phyloP scores from a whole-genome alignment of 2,113 vertebrate species.

The Sciurus niger region DNA sequence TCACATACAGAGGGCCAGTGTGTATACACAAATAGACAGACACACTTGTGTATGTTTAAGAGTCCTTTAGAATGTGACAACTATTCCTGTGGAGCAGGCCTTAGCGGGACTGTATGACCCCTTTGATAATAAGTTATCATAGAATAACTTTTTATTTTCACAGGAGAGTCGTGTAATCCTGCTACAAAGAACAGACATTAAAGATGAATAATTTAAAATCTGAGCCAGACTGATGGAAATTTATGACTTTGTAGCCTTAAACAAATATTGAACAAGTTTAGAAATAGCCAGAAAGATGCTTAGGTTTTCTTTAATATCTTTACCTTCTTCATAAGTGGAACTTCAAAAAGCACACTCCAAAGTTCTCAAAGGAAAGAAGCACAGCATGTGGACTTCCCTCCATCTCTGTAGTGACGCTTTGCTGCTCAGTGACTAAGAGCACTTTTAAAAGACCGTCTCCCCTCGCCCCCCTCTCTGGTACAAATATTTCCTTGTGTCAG shows the following conservation, averaged over 20 bases:
- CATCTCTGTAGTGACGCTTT: neutral
- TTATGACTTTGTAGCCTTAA: slow-evolving; percentile 72
- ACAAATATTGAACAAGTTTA: slow-evolving; percentile 71
- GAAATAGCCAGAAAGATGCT: slow-evolving; percentile 73
- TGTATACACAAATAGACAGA: too few species aligned
- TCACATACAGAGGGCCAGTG: neutral
- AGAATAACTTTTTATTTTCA: slow-evolving; percentile 31
- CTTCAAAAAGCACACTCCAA: slow-evolving; percentile 52
- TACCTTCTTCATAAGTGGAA: slow-evolving; percentile 59
- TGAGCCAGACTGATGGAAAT: slow-evolving; percentile 66
- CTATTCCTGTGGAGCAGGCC: neutral
- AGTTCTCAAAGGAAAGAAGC: neutral
- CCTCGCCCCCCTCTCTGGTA: neutral
- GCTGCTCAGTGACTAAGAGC: slow-evolving; percentile 39
- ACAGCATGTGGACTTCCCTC: neutral
- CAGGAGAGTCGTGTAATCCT: neutral
- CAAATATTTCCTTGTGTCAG: neutral
- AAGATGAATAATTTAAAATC: slow-evolving; percentile 64
- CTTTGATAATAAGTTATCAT: neutral
- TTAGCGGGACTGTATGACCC: neutral
- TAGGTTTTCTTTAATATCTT: slow-evolving; percentile 73
- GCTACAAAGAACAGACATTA: slow-evolving; percentile 56
- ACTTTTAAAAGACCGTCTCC: neutral
- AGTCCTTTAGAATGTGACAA: neutral
- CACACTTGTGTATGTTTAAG: neutral